Conservation (phyloP, 2,888 invertebrate species). For the Deladenus siricidicola region DNA sequence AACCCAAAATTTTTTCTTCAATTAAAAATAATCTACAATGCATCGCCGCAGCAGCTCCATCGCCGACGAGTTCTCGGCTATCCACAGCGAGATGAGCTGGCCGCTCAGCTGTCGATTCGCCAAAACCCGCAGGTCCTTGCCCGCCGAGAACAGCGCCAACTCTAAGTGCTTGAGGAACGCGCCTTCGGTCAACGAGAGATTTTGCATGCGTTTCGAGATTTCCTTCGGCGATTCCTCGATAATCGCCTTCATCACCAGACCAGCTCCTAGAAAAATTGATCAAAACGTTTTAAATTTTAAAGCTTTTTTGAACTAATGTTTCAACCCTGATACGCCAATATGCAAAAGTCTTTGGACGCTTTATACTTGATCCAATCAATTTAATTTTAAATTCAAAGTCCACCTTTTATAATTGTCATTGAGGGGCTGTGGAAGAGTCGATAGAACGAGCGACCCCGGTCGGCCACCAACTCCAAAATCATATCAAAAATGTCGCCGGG, state of each 20-base stretch:
- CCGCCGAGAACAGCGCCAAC: conserved; percentile 75
- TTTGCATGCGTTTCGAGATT: conserved; percentile 64
- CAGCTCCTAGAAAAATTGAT: conserved; percentile 67
- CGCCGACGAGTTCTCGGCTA: conserved; percentile 68
- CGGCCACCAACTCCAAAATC: conserved; percentile 74
- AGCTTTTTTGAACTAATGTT: background rate
- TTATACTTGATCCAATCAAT: background rate
- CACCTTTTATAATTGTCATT: conserved; percentile 92
- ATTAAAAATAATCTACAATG: conserved; percentile 31
- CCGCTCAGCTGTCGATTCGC: conserved; percentile 72
- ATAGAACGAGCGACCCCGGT: conserved; percentile 79
- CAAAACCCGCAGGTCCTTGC: conserved; percentile 65
- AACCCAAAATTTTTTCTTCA: background rate
- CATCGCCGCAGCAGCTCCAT: conserved; percentile 43
- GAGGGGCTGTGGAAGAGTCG: conserved; percentile 87
- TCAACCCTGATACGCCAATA: background rate
- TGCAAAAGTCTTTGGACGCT: background rate
- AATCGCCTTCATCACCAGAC: conserved; percentile 88
- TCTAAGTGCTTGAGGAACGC: conserved; percentile 85
- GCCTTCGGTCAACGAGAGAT: conserved; percentile 87
- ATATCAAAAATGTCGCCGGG: conserved; percentile 77
- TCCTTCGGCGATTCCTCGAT: conserved; percentile 89
- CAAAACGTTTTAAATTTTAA: no score
- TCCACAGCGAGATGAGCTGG: conserved; percentile 89
- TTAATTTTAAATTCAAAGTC: no score